Evolutionary conservation across 2,113 vertebrate species (phyloP).

Genomic region (Rhea americana): DNA sequence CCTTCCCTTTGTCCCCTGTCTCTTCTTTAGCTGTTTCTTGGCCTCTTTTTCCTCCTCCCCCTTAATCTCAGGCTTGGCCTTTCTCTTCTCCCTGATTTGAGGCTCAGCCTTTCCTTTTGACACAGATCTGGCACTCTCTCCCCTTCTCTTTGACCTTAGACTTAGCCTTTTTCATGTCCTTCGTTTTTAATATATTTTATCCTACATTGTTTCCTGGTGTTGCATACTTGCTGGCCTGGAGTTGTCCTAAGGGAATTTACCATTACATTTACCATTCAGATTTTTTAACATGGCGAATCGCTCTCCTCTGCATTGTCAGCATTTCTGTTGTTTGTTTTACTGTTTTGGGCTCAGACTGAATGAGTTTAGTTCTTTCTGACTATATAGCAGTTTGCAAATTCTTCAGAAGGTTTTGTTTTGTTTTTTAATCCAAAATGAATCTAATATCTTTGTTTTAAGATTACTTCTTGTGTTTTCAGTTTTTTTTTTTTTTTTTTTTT

Average conservation of each 20-base stretch:
- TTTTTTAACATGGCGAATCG: background rate
- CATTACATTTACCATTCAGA: background rate
- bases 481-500: background rate
- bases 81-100: background rate
- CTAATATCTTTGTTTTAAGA: background rate
- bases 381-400: background rate
- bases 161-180: slow-evolving; percentile 3
- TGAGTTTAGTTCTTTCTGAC: slow-evolving; percentile 24
- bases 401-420: background rate
- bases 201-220: slow-evolving; percentile 6
- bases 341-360: background rate
- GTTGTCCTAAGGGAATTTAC: slow-evolving; percentile 16
- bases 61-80: slow-evolving; percentile 44
- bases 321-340: background rate
- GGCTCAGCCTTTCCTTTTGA: slow-evolving; percentile 33
- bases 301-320: slow-evolving; percentile 2
- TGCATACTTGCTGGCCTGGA: background rate
- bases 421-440: background rate
- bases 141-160: slow-evolving; percentile 49
- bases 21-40: background rate
- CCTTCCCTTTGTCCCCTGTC: background rate
- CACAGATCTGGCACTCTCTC: background rate
- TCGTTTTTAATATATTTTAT: background rate
- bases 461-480: background rate
- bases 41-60: slow-evolving; percentile 38